Evolutionary conservation across 2,113 vertebrate genomes (phyloP).

Genomic region (Theristicus caerulescens): DNA sequence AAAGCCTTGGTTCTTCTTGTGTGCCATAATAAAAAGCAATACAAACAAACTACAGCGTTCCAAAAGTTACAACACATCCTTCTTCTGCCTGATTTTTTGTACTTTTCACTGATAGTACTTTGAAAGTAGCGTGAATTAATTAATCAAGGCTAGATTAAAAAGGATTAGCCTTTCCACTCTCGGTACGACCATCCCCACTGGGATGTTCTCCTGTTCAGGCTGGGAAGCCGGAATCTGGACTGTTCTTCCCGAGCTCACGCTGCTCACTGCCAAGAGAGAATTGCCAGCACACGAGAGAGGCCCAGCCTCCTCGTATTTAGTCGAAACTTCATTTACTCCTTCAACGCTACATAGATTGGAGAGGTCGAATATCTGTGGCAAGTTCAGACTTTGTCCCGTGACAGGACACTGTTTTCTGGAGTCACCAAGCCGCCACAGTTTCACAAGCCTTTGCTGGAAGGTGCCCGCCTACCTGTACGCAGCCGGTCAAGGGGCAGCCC

Average conservation of each 20-base stretch:
- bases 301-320: background rate
- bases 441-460: background rate
- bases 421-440: background rate
- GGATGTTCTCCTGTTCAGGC: too few relatives aligned
- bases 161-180: background rate
- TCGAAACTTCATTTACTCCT: background rate
- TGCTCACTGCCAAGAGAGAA: background rate
- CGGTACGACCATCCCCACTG: background rate
- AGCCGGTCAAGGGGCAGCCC: background rate
- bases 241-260: background rate
- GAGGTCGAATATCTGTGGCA: background rate
- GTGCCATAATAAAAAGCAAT: too few relatives aligned
- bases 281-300: too few relatives aligned
- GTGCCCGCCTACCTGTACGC: background rate
- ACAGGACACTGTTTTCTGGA: background rate
- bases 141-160: background rate
- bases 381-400: too few relatives aligned
- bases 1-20: background rate
- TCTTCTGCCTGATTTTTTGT: background rate
- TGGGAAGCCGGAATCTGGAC: background rate
- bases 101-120: background rate
- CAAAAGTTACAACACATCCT: background rate
- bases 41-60: background rate
- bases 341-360: rapidly evolving
- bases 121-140: background rate